Evolutionary conservation across 64 coral and sea anemone species (phyloP), one percentile per base, ranked within the genome.

Genomic region (Catalaphyllia jardinei): DNA sequence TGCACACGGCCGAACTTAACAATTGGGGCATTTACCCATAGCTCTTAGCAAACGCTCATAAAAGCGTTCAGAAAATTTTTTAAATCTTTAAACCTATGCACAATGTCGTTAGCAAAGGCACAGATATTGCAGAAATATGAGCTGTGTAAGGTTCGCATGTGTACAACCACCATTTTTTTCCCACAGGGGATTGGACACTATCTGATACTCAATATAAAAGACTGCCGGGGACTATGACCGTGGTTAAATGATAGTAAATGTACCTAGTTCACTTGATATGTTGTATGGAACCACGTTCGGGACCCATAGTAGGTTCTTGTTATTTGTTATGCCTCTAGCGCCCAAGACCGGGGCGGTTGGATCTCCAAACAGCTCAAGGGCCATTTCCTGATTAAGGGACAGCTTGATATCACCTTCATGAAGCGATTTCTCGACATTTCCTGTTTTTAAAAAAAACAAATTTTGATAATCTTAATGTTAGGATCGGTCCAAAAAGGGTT

Each of bases 401-500:
- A 99, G 65, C 46, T 72, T 79, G 30, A 99, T 99, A 14, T 95
- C 97, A 33, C 90, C 90, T 77, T 99, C 97, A 69, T 91, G 88
- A 62, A 99, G 83, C 46, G 79, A 88, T 28, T 61, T 10, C 0
- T 89, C 71, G 1, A 33, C 64, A 88, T 99, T 99, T 67, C 85
- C 97, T 99, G 78, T 19, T n/a, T n/a, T n/a, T n/a, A 62, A 42
- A 71, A 29, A 46, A 75, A 24, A 77, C 10, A 4, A 49, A 69
- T 27, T 69, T 57, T 57, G 10, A 57, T 57, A 57, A 15, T 57
- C 15, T 13, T 57, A 0, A 57, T 57, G 54, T 46, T 46, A 46
- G 42, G 42, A 6, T 46, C 42, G 4, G 7, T 7, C 3, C 0
- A 46, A 46, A 46, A 46, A 46, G 4, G 42, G 3, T 46, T 5